Evolutionary conservation across 2,797 vertebrate genomes (phyloP), one percentile per base, ranked within the genome.

Genomic region (Xenops minutus): DNA sequence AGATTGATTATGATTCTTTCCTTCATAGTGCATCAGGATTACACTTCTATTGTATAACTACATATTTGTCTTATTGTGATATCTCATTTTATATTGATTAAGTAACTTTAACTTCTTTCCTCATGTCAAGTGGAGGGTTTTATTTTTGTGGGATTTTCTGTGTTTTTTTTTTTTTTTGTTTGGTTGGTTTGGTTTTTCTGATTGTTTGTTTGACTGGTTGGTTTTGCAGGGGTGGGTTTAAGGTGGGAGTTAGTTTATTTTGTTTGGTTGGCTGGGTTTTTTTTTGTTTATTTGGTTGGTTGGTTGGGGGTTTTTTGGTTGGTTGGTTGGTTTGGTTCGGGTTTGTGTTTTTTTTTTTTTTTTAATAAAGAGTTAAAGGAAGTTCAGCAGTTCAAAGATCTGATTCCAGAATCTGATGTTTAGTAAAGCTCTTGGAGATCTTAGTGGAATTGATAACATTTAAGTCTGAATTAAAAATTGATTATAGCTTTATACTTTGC

Each of bases 201-300:
- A 10, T 62, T 63, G 4, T 3, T 64, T n/a, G 8, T 9, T 23
- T 43, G 12, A 26, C 15, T n/a, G 14, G 7, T 74, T 48, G 49
- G 4, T 48, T 77, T 77, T 71, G 7, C 21, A 41, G 12, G 3
- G 7, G 0, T 0, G 22, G 6, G 13, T 24, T 64, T 43, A 49
- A 20, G 23, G 30, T 18, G 7, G 19, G 15, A 7, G 30, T 59
- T 49, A 3, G 0, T 26, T 51, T 30, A 12, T 44, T 61, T 64
- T 13, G 9, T 12, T 29, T 20, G 46, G 19, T 43, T 32, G 37
- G 9, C 14, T 24, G 7, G 3, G 1, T 0, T 11, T 39, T 75
- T 34, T 46, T 41, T 49, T 49, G 4, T 11, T 55, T 49, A 34
- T 54, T 58, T 62, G 19, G 8, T 46, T 27, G 3, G 9, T 20